A percentile compares a stretch with the other conserved stretches of the same genome.
phyloP scores from a whole-genome alignment of 2,888 invertebrate genomes.

The Dasysyrphus tricinctus region DNA sequence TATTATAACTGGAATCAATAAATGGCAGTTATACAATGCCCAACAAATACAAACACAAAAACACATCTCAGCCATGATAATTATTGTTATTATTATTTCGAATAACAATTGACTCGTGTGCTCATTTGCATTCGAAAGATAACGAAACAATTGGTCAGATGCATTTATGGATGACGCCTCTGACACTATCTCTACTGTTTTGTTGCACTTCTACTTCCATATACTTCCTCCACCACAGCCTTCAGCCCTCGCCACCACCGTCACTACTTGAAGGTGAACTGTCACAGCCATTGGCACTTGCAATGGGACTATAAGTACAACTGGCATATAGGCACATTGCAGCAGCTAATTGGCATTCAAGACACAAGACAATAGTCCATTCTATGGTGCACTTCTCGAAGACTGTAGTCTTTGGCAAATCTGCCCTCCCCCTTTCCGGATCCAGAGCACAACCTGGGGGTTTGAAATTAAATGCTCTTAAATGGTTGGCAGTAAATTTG shows the following conservation, averaged over 20 bases:
- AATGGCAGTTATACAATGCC: constrained; percentile 37
- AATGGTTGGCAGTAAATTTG: constrained; percentile 62
- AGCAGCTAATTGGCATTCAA: constrained; percentile 68
- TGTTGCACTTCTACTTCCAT: not conserved
- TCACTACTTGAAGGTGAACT: constrained; percentile 50
- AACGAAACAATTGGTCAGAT: constrained; percentile 69
- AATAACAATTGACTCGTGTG: constrained; percentile 71
- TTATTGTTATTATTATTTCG: constrained; percentile 43
- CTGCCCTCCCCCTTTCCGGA: not conserved
- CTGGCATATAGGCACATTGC: constrained; percentile 6
- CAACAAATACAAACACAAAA: not conserved
- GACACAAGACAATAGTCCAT: constrained; percentile 47
- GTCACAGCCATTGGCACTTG: constrained; percentile 23
- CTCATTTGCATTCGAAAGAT: constrained; percentile 72
- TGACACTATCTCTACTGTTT: constrained; percentile 66
- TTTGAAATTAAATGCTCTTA: constrained; percentile 41
- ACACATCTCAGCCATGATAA: constrained; percentile 45
- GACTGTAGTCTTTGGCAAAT: constrained; percentile 24
- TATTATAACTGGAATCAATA: constrained; percentile 58
- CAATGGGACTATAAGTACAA: not conserved
- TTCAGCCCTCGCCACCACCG: not conserved
- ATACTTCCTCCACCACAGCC: not conserved
- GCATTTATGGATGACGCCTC: constrained; percentile 59
- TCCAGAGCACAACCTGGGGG: not conserved
- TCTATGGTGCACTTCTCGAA: constrained; percentile 21